phyloP scores from a whole-genome alignment of 2,888 invertebrate species.

The Calameuta filiformis region DNA sequence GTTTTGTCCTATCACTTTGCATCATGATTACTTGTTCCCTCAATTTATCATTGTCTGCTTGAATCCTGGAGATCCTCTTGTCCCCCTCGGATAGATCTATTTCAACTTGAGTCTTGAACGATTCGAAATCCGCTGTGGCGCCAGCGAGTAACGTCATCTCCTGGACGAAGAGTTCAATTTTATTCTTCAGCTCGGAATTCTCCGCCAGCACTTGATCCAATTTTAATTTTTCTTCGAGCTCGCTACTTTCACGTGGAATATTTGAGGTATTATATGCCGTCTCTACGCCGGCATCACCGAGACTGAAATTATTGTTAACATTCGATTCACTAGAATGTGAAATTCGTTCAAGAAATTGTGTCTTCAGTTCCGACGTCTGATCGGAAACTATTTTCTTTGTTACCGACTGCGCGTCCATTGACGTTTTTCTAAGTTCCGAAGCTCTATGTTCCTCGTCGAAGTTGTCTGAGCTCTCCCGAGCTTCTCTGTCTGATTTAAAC shows the following conservation, averaged over 20 bases:
- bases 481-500: conserved; percentile 12
- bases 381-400: neutral
- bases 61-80: conserved; percentile 7
- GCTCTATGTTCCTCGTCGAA: conserved; percentile 23
- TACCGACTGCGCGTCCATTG: neutral
- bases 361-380: neutral
- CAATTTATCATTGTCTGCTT: conserved; percentile 4
- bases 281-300: neutral
- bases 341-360: neutral
- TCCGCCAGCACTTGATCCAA: conserved; percentile 22
- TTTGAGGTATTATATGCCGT: neutral
- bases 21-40: conserved; percentile 16
- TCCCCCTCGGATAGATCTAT: conserved; percentile 8
- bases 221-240: neutral
- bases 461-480: conserved; percentile 17
- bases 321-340: neutral
- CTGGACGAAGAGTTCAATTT: conserved; percentile 66
- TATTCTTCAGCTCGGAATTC: conserved; percentile 34
- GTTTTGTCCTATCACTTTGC: conserved; percentile 20
- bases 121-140: neutral
- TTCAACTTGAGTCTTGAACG: neutral
- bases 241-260: neutral
- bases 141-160: conserved; percentile 61
- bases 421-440: conserved; percentile 12
- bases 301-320: neutral